Conservation (phyloP, 2,797 vertebrate species). For the Chlorospingus flavigularis region DNA sequence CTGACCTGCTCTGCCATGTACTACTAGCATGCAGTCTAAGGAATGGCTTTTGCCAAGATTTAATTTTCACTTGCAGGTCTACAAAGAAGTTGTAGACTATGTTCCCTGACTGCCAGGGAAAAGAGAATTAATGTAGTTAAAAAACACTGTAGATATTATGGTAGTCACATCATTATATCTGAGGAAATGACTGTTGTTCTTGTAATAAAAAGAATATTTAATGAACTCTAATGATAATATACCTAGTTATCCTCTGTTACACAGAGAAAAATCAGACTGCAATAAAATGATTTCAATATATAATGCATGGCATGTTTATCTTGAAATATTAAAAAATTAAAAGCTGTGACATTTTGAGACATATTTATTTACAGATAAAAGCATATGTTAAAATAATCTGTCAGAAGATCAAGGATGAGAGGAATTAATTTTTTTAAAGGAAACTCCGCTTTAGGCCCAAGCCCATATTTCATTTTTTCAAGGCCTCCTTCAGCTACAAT, state of each 20-base stretch:
- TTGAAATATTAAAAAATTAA: not conserved
- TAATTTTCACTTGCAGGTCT: not conserved
- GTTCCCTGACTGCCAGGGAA: not conserved
- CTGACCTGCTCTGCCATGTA: not conserved
- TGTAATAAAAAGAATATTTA: not conserved
- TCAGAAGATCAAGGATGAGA: not conserved
- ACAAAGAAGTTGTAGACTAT: not conserved
- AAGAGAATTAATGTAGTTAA: not conserved
- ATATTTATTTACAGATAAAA: not conserved
- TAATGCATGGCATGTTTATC: not conserved
- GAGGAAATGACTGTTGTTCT: not conserved
- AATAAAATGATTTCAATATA: not conserved
- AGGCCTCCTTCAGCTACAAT: not conserved
- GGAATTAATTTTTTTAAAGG: not conserved
- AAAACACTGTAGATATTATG: not conserved
- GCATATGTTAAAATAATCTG: not conserved
- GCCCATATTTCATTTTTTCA: accelerated
- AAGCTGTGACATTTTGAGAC: not conserved
- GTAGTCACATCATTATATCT: not conserved
- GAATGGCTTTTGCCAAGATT: not conserved
- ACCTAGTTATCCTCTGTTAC: not conserved
- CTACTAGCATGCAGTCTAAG: not conserved
- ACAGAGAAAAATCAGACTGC: not conserved
- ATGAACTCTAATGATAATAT: not conserved
- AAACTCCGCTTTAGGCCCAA: not conserved